Percentiles rank a stretch among this genome's conserved stretches.
phyloP scores from a whole-genome alignment of 1,140 invertebrate species.

The Neodiprion fabricii region DNA sequence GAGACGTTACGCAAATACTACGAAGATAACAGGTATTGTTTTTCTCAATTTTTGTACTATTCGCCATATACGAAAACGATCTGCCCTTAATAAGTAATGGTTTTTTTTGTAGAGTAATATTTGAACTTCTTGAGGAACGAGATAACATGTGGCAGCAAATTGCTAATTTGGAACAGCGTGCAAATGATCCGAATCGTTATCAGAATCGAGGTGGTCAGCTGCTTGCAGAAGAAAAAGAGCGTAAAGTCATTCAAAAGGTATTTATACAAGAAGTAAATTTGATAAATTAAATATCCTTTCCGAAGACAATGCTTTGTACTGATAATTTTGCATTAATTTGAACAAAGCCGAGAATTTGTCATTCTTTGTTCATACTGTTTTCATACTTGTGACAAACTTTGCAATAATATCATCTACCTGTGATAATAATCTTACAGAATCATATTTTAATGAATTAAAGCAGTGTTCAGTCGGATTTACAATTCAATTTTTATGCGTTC shows the following conservation, averaged over 20 bases:
- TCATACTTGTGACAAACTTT: too few species aligned
- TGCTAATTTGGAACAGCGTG: constrained; percentile 73
- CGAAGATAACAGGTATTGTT: constrained; percentile 68
- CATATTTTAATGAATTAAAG: too few species aligned
- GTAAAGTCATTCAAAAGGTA: constrained; percentile 74
- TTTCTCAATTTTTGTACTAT: constrained; percentile 28
- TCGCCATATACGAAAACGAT: constrained; percentile 6
- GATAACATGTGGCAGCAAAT: constrained; percentile 72
- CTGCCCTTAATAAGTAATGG: background rate
- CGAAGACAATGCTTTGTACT: constrained; percentile 11
- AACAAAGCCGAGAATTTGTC: too few species aligned
- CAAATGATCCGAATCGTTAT: constrained; percentile 78
- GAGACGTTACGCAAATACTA: constrained; percentile 72
- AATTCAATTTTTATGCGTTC: constrained; percentile 19
- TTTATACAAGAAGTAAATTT: constrained; percentile 11
- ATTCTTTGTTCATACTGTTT: too few species aligned
- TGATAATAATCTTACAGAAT: too few species aligned
- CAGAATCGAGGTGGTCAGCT: constrained; percentile 85
- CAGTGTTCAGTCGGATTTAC: background rate
- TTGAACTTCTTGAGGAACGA: constrained; percentile 68
- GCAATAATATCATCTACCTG: too few species aligned
- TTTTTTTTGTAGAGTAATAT: constrained; percentile 60
- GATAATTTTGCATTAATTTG: too few species aligned
- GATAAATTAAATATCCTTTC: background rate
- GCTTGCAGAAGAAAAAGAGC: constrained; percentile 82